Evolutionary conservation across 2,888 invertebrate species (phyloP).

Genomic region (Lasius platythorax): DNA sequence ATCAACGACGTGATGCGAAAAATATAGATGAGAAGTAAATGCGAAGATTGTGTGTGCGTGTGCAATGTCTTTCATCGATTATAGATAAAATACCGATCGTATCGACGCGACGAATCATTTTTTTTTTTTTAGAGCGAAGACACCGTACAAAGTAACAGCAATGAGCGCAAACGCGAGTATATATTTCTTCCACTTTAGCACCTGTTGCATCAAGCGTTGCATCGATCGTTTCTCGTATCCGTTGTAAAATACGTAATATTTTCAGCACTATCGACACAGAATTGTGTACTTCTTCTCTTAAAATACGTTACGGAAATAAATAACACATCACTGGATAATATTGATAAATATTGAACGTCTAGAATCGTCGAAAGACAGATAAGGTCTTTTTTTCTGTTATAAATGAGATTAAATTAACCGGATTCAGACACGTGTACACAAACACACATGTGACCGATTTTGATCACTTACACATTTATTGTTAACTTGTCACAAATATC

Average conservation of each 20-base stretch:
- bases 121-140: background rate
- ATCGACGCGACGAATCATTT: background rate
- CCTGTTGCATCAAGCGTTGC: constrained; percentile 30
- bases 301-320: background rate
- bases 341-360: background rate
- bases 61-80: background rate
- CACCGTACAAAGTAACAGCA: background rate
- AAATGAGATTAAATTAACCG: background rate
- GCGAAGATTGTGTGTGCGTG: background rate
- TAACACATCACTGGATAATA: background rate
- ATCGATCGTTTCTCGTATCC: background rate
- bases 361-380: background rate
- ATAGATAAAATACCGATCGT: constrained; percentile 31
- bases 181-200: background rate
- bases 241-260: background rate
- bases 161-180: background rate
- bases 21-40: background rate
- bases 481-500: background rate
- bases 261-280: background rate
- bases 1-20: background rate
- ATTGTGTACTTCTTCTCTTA: background rate
- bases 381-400: background rate
- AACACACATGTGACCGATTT: background rate
- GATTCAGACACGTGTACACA: background rate
- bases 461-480: background rate